Evolutionary conservation across 2,888 invertebrate genomes (phyloP).

Genomic region (Bellardia pandia): DNA sequence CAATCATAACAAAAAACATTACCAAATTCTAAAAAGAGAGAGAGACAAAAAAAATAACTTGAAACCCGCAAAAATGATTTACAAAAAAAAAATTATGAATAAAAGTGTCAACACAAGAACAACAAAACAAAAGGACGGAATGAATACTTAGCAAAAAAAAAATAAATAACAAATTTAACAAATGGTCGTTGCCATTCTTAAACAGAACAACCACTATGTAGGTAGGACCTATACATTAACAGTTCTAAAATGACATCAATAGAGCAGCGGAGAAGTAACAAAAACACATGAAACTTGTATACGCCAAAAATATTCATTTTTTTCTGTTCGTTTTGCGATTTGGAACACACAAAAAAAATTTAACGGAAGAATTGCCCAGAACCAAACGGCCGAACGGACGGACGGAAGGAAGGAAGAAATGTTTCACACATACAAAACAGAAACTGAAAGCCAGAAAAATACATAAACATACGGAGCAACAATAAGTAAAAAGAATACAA

Average conservation of each 20-base stretch:
- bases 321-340: constrained; percentile 38
- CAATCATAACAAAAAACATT: constrained; percentile 27
- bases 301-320: constrained; percentile 51
- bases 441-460: constrained; percentile 39
- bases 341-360: constrained; percentile 48
- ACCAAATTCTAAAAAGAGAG: constrained; percentile 23
- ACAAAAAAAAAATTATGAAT: constrained; percentile 60
- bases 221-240: background rate
- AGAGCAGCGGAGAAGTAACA: constrained; percentile 33
- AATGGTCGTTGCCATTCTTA: constrained; percentile 52
- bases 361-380: constrained; percentile 65
- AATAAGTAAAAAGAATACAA: constrained; percentile 33
- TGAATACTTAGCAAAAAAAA: constrained; percentile 24
- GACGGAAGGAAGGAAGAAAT: constrained; percentile 76
- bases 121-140: constrained; percentile 55
- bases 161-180: constrained; percentile 31
- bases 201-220: constrained; percentile 1
- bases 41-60: constrained; percentile 25
- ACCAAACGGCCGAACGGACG: constrained; percentile 50
- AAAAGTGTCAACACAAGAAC: constrained; percentile 66
- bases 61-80: constrained; percentile 38
- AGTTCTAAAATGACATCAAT: constrained; percentile 48
- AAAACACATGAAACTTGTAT: constrained; percentile 31
- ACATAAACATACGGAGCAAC: constrained; percentile 29
- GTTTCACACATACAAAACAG: constrained; percentile 74